Evolutionary conservation across 2,797 vertebrate species (phyloP).

Genomic region (Cossypha caffra): DNA sequence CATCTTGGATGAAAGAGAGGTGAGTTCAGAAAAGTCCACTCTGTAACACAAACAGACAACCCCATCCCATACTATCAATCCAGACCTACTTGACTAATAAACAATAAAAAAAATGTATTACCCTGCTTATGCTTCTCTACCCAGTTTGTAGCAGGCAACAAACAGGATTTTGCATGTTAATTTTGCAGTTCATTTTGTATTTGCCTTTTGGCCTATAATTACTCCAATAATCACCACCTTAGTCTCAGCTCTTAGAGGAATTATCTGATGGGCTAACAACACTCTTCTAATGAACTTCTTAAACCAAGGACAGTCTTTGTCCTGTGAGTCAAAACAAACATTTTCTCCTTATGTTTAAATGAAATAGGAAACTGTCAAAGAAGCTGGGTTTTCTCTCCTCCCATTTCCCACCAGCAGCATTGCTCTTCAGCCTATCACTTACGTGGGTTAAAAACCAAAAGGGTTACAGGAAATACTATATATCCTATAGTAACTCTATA

Average conservation of each 20-base stretch:
- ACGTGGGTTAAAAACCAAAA: not conserved
- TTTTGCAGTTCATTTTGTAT: not conserved
- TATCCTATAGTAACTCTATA: not conserved
- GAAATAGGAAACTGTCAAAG: not conserved
- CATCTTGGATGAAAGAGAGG: not conserved
- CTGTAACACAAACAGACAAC: not conserved
- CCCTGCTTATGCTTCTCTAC: not conserved
- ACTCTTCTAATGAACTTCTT: not conserved
- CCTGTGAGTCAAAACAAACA: not conserved
- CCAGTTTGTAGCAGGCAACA: not conserved
- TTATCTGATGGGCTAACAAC: not conserved
- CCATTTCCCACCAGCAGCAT: not conserved
- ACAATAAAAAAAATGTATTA: not conserved
- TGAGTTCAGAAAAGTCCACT: not conserved
- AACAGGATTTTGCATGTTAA: not conserved
- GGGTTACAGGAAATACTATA: not conserved
- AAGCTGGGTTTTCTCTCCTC: not conserved
- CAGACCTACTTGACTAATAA: not conserved
- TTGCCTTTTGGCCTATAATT: not conserved
- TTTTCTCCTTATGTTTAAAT: not conserved
- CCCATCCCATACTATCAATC: not conserved
- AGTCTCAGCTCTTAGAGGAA: not conserved
- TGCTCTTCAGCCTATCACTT: not conserved
- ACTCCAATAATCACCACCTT: not conserved
- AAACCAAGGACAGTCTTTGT: not conserved